Evolutionary conservation across 2,888 invertebrate genomes (phyloP).

Genomic region (Agrotis segetum): DNA sequence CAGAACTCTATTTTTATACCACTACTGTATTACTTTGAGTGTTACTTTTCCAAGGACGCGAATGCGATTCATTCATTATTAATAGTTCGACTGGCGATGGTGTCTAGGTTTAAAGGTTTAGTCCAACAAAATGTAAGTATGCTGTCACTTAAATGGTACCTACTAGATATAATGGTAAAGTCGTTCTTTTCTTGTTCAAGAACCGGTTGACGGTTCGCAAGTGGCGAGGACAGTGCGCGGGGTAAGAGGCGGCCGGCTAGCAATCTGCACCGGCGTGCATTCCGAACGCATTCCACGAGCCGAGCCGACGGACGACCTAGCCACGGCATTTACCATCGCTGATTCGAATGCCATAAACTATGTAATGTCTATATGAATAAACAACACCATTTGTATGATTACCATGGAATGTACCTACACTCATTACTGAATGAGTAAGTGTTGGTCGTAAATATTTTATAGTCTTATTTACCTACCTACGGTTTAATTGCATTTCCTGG

Average conservation of each 20-base stretch:
- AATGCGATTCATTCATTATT: slow-evolving; percentile 37
- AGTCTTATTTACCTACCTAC: slow-evolving; percentile 34
- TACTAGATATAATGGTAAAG: slow-evolving; percentile 44
- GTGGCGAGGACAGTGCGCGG: slow-evolving; percentile 63
- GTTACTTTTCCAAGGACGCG: slow-evolving; percentile 34
- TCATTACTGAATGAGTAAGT: slow-evolving; percentile 30
- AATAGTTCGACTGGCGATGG: slow-evolving; percentile 15
- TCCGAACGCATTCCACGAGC: slow-evolving; percentile 82
- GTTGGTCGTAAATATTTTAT: slow-evolving; percentile 35
- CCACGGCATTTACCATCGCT: slow-evolving; percentile 67
- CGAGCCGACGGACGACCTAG: slow-evolving; percentile 73
- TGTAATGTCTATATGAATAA: slow-evolving; percentile 61
- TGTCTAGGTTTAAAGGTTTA: slow-evolving; percentile 24
- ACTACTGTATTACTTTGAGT: slow-evolving; percentile 36
- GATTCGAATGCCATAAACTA: slow-evolving; percentile 69
- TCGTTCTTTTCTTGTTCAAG: slow-evolving; percentile 62
- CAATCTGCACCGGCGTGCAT: slow-evolving; percentile 79
- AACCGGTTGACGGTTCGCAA: slow-evolving; percentile 74
- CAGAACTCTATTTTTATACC: slow-evolving; percentile 17
- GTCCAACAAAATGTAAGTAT: slow-evolving; percentile 36
- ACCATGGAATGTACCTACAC: slow-evolving; percentile 17
- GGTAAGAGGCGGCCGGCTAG: slow-evolving; percentile 73
- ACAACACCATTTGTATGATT: slow-evolving; percentile 61
- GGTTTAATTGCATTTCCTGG: slow-evolving; percentile 37
- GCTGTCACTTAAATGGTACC: slow-evolving; percentile 50